Percentiles rank a stretch among this genome's conserved stretches.
phyloP scores from a whole-genome alignment of 2,888 invertebrate species.

The Dryobota labecula region DNA sequence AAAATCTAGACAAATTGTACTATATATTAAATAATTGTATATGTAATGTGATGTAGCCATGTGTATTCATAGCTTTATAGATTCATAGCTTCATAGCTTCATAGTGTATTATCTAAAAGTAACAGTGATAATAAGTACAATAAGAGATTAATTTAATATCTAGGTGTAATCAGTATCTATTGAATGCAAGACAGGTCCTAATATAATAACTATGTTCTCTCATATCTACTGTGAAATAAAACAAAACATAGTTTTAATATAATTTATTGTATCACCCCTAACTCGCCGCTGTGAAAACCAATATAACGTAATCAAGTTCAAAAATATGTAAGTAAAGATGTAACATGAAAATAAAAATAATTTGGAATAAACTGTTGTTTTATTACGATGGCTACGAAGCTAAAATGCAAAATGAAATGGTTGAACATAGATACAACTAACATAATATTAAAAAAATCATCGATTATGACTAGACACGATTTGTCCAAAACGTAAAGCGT shows the following conservation, averaged over 20 bases:
- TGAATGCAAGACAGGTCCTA: conserved; percentile 27
- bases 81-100: background rate
- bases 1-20: conserved; percentile 20
- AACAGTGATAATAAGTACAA: conserved; percentile 48
- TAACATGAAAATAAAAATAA: conserved; percentile 60
- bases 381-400: conserved; percentile 31
- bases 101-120: conserved; percentile 21
- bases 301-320: conserved; percentile 52
- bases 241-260: conserved; percentile 65
- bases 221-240: conserved; percentile 66
- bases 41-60: background rate
- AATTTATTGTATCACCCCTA: conserved; percentile 65
- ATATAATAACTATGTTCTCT: conserved; percentile 33
- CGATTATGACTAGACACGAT: conserved; percentile 58
- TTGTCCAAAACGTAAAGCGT: conserved; percentile 45
- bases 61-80: conserved; percentile 10
- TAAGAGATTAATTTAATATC: conserved; percentile 16
- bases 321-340: conserved; percentile 31
- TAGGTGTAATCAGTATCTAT: conserved; percentile 18
- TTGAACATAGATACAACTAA: conserved; percentile 53
- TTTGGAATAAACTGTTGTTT: conserved; percentile 42
- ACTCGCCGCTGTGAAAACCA: conserved; percentile 59
- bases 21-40: background rate
- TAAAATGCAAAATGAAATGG: conserved; percentile 56
- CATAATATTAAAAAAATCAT: conserved; percentile 33